A percentile compares a stretch with the other conserved stretches of the same genome.
phyloP scores from a whole-genome alignment of 2,888 invertebrate species.

The Agriopis marginaria region DNA sequence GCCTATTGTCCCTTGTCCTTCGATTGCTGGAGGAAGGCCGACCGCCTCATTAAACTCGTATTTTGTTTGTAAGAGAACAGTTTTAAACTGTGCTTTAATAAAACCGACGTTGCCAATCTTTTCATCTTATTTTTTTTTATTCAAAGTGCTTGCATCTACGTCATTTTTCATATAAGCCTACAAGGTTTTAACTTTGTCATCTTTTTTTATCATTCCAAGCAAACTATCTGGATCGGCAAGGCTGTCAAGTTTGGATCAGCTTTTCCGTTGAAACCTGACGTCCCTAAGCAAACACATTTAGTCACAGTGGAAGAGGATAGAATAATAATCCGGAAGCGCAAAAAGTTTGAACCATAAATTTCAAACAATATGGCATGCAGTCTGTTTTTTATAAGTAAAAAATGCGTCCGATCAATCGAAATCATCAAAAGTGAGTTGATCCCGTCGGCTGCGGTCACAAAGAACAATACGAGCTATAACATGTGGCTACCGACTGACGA shows the following conservation, averaged over 20 bases:
- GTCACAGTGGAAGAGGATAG: conserved; percentile 35
- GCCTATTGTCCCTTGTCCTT: conserved; percentile 76
- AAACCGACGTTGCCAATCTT: conserved; percentile 22
- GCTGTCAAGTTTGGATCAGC: conserved; percentile 5
- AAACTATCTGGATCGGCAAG: background rate
- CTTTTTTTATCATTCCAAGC: background rate
- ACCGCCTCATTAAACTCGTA: conserved; percentile 50
- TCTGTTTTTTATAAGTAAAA: conserved; percentile 66
- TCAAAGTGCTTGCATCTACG: conserved; percentile 12
- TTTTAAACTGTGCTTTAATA: conserved; percentile 51
- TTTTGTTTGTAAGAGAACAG: conserved; percentile 51
- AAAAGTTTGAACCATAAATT: conserved; percentile 77
- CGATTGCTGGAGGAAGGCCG: conserved; percentile 67
- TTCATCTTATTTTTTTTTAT: conserved; percentile 26
- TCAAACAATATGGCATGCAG: conserved; percentile 73
- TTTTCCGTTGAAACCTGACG: conserved; percentile 28
- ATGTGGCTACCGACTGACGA: conserved; percentile 83
- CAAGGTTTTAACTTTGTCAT: background rate
- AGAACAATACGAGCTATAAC: conserved; percentile 73
- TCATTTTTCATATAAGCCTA: conserved; percentile 7
- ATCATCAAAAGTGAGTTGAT: conserved; percentile 68
- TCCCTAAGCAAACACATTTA: conserved; percentile 30
- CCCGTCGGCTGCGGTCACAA: conserved; percentile 73
- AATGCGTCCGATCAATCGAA: conserved; percentile 70
- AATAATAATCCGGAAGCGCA: conserved; percentile 71